Evolutionary conservation across 2,113 vertebrate species (phyloP).

Genomic region (Rhegmatorhina hoffmannsi): DNA sequence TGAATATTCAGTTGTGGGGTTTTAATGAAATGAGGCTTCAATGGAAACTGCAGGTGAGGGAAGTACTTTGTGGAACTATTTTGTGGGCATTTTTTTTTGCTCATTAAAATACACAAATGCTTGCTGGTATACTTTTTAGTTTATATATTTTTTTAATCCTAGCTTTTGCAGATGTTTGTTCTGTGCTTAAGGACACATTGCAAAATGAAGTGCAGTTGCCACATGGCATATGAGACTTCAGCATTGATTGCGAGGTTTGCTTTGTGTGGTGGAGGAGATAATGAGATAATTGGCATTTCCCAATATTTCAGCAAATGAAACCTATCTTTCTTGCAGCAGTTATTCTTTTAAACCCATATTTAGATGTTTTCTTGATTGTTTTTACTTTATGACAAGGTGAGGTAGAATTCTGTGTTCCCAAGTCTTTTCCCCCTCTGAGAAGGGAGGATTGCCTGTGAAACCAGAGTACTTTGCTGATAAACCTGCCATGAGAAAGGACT

Average conservation of each 20-base stretch:
- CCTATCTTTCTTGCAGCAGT: not conserved
- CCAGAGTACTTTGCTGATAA: not conserved
- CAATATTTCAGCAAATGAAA: not conserved
- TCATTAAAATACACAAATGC: not conserved
- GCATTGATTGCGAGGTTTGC: constrained; percentile 7
- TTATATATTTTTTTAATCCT: not conserved
- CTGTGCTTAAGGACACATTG: constrained; percentile 35
- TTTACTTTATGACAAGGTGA: not conserved
- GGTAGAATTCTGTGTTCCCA: not conserved
- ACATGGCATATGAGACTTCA: not conserved
- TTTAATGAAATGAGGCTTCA: not conserved
- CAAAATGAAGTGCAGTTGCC: constrained; percentile 46
- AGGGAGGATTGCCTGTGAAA: not conserved
- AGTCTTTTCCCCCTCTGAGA: not conserved
- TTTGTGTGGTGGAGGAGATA: not conserved
- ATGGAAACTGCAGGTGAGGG: not conserved
- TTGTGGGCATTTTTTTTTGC: not conserved
- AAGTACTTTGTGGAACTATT: not conserved
- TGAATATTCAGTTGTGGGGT: not conserved
- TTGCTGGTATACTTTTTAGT: not conserved
- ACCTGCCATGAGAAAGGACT: not conserved
- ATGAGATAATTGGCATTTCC: constrained; percentile 13
- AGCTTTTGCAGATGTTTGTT: constrained; percentile 22
- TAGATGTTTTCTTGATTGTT: not conserved
- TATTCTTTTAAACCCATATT: not conserved